Base-by-base conservation (phyloP, 2,888 invertebrate species). In the Orthosia gracilis region DNA sequence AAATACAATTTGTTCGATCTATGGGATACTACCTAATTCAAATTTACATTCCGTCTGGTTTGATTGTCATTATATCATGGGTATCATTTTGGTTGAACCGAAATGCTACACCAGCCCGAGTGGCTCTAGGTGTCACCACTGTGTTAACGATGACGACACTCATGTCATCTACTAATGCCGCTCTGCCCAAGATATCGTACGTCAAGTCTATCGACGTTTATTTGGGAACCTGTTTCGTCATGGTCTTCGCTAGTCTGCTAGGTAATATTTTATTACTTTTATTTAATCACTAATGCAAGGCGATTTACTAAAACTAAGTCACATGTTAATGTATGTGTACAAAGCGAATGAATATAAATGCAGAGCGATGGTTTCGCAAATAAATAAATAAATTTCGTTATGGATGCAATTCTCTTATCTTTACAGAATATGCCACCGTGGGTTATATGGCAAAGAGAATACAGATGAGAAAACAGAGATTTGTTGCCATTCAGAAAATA, bases 21-120 rank as follows among this genome's bases (percentile, higher is more conserved):
- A 99, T 99, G 99, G 99, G 99, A 93, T 99, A 99, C 97, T 99
- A 99, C 97, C 97, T 99, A 93, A 99, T 99, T 97, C 99, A 99
- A 97, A 99, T 99, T 97, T 99, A 99, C 97, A 99, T 99, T 97
- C 99, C 99, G 93, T 99, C 99, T 96, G 98, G 99, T 95, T 97
- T 99, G 96, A 99, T 99, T 97, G 99, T 99, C 95, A 99, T 99
- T 96, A 99, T 99, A 97, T 99, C 99, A 92, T 99, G 99, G 99
- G 99, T 99, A 95, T 98, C 98, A 93, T 99, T 99, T 97, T 99
- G 99, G 99, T 97, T 99, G 94, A 99, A 99, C 97, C 98, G 99
- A 93, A 99, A 99, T 95, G 99, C 99, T 88, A 99, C 99, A 88
- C 99, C 99, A 86, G 99, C 99, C 91, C 97, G 99, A 95, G 99